Conservation (phyloP, 1,140 invertebrate species). For the Apis laboriosa region DNA sequence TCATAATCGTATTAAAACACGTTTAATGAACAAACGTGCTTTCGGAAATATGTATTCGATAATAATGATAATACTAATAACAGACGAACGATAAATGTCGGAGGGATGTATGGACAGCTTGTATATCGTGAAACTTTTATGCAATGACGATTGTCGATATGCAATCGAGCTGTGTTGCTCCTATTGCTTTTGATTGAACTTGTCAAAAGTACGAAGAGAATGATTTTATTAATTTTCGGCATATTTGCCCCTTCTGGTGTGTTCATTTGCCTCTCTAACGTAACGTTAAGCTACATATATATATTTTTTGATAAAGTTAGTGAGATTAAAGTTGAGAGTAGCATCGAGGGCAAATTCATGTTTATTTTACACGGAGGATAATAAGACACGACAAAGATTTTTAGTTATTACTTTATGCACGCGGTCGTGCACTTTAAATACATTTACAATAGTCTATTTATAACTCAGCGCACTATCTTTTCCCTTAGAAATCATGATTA, state of each 20-base stretch:
- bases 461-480: background rate
- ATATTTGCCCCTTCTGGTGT: background rate
- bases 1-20: background rate
- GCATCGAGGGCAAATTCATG: background rate
- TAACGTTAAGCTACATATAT: background rate
- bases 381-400: background rate
- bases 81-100: background rate
- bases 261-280: background rate
- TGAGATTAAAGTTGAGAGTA: background rate
- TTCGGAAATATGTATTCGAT: background rate
- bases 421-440: background rate
- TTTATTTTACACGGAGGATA: background rate
- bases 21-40: background rate
- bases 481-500: slow-evolving; percentile 10
- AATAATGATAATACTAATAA: background rate
- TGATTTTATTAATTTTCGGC: background rate
- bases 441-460: background rate
- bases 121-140: slow-evolving; percentile 22
- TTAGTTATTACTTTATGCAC: slow-evolving; percentile 27
- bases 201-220: slow-evolving; percentile 20
- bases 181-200: slow-evolving; percentile 45
- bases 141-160: slow-evolving; percentile 54
- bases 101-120: background rate
- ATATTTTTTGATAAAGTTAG: slow-evolving; percentile 1
- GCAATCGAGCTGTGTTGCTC: slow-evolving; percentile 52